Evolutionary conservation across 2,888 invertebrate genomes (phyloP).

Genomic region (Sinodicranocentrus sp.): DNA sequence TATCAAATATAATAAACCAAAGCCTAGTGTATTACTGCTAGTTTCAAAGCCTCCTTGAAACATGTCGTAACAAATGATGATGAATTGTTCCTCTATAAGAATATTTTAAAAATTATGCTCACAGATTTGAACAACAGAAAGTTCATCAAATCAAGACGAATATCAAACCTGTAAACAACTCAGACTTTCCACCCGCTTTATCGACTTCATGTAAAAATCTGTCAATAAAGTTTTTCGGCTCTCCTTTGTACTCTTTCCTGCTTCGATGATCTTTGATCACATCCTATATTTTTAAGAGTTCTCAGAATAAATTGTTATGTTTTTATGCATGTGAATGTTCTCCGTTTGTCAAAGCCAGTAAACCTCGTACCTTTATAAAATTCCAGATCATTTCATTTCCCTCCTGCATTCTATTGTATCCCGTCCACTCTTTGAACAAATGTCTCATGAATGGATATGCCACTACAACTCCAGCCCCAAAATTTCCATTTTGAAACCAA

Average conservation of each 20-base stretch:
- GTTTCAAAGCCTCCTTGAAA: conserved; percentile 83
- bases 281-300: conserved; percentile 61
- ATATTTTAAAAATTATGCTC: neutral
- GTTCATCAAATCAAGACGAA: no score
- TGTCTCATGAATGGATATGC: conserved; percentile 82
- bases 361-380: conserved; percentile 70
- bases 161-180: conserved; percentile 72
- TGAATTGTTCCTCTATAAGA: conserved; percentile 73
- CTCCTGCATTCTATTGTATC: conserved; percentile 80
- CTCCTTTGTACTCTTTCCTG: conserved; percentile 55
- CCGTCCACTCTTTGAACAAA: conserved; percentile 83
- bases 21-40: conserved; percentile 83
- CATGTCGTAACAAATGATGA: conserved; percentile 80
- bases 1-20: conserved; percentile 82
- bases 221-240: conserved; percentile 72
- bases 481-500: conserved; percentile 75
- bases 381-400: conserved; percentile 69
- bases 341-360: no score
- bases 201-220: conserved; percentile 71
- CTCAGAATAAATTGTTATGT: no score
- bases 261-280: conserved; percentile 70
- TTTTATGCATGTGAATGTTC: no score
- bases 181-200: conserved; percentile 43
- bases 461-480: conserved; percentile 72
- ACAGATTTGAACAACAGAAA: no score